These are phyloP conservation scores for Chrysodeixis includens DNA, from an alignment of 2,888 invertebrate genomes.

Conservation along the genomic window DNA sequence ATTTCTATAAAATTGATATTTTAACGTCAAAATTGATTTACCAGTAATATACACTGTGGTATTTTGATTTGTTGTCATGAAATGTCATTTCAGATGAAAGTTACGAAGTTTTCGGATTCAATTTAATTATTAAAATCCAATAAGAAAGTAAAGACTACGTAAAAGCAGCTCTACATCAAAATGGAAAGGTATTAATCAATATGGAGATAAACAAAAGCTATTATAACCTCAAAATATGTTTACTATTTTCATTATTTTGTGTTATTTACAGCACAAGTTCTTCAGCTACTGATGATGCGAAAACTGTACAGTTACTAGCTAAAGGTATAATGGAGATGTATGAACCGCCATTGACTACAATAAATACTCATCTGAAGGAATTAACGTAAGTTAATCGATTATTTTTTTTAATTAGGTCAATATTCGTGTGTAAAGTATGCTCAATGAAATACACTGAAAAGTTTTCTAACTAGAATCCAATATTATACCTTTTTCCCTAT, in stretches of 20 bases:
- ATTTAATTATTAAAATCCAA: background rate
- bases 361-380: constrained; percentile 84
- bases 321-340: constrained; percentile 84
- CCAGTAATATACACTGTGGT: background rate
- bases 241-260: background rate
- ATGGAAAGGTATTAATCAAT: constrained; percentile 30
- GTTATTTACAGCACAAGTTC: constrained; percentile 6
- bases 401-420: too few relatives aligned
- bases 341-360: constrained; percentile 83
- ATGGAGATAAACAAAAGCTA: background rate
- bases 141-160: constrained; percentile 13
- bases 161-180: background rate
- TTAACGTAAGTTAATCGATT: constrained; percentile 82
- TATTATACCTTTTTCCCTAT: background rate
- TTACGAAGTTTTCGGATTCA: constrained; percentile 8
- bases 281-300: constrained; percentile 69
- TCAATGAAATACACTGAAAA: background rate
- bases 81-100: background rate
- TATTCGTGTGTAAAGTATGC: too few relatives aligned
- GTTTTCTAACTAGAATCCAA: background rate
- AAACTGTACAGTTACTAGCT: constrained; percentile 76
- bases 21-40: too few relatives aligned
- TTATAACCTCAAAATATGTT: background rate
- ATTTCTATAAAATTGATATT: too few relatives aligned
- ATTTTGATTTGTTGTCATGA: background rate